Conservation (phyloP, 2,888 invertebrate genomes). For the Cephus rjabovi region DNA sequence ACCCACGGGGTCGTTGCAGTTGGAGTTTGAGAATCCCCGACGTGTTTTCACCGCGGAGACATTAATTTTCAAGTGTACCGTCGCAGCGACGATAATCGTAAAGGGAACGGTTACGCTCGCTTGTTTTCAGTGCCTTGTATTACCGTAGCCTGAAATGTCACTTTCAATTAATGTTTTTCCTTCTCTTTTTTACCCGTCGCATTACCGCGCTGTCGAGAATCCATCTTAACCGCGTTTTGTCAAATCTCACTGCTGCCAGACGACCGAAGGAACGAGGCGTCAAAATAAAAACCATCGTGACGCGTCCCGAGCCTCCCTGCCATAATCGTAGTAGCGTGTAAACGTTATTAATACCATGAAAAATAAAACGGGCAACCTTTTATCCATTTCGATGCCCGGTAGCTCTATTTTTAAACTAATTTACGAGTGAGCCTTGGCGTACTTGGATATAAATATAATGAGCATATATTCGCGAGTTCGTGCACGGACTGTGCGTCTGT, state of each 20-base stretch:
- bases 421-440: conserved; percentile 31
- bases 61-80: not conserved
- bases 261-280: not conserved
- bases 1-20: not conserved
- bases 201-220: not conserved
- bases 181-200: not conserved
- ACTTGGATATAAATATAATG: conserved; percentile 50
- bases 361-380: conserved; percentile 6
- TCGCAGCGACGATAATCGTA: not conserved
- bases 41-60: not conserved
- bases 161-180: not conserved
- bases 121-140: not conserved
- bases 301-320: not conserved
- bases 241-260: not conserved
- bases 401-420: conserved; percentile 39
- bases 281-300: not conserved
- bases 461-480: conserved; percentile 36
- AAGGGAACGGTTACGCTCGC: not conserved
- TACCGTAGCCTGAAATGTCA: not conserved
- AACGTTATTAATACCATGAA: not conserved
- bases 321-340: not conserved
- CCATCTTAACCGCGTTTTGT: not conserved
- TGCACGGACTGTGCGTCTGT: conserved; percentile 1
- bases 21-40: not conserved
- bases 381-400: conserved; percentile 28